Evolutionary conservation across 2,113 vertebrate genomes (phyloP), one percentile per base, ranked within the genome.

Genomic region (Archocentrus centrarchus): DNA sequence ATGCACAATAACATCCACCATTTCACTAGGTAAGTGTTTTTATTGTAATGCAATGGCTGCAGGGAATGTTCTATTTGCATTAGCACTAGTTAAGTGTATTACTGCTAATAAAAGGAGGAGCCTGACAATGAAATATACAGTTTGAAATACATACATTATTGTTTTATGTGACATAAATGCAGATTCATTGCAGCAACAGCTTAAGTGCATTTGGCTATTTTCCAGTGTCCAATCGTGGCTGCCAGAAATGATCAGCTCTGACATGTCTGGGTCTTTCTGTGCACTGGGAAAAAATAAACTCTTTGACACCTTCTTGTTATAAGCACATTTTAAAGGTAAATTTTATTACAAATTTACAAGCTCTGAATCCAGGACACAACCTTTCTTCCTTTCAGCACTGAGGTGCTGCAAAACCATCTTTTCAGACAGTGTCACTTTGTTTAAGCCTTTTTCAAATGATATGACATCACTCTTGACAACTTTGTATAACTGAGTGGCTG

Each of bases 341-440:
- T 27, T 59, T 55, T 32, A 20, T 35, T 7, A 13, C 22, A 84
- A 53, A 84, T 59, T 41, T 59, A 17, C 53, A 32, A 32, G 24
- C 10, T 32, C 24, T 53, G 44, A 73, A 73, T 73, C 44, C 66
- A 73, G 27, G 18, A 73, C 68, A 53, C 66, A 73, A 73, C 47
- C 47, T 55, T 53, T 73, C 17, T 2, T 73, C 53, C 27, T 35
- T 73, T 55, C n/a, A 55, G 7, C 47, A 18, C 53, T 37, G 62
- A 84, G 75, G 41, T 17, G 18, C 53, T 30, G 27, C 35, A 82
- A 63, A 80, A 44, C 60, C 73, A 75, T 86, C 41, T 82, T 82
- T 77, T 75, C 58, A 88, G 84, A 75, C 84, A n/a, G 68, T 62
- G 78, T 88, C 76, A 59, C 73, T 91, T 79, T 91, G 59, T 70